These are phyloP conservation scores for Cossypha caffra DNA, from an alignment of 2,797 vertebrate species.

Conservation along the genomic window DNA sequence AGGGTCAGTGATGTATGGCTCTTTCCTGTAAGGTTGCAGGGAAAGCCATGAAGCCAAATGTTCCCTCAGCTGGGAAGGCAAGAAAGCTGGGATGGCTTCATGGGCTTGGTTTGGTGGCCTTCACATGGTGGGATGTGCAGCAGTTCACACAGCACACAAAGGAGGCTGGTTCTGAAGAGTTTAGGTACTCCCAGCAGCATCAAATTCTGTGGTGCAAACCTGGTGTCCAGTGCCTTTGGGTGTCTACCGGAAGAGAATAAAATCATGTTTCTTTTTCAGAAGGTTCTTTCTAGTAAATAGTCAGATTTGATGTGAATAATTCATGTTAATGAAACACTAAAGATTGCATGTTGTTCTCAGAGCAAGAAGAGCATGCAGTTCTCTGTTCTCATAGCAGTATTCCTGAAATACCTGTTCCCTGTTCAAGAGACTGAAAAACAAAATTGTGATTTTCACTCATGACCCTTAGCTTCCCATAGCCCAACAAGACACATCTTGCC, in stretches of 20 bases:
- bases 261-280: not conserved
- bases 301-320: not conserved
- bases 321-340: not conserved
- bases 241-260: not conserved
- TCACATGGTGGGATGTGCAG: not conserved
- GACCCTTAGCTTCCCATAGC: not conserved
- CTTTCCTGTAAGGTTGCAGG: not conserved
- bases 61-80: not conserved
- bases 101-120: not conserved
- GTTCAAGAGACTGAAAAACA: not conserved
- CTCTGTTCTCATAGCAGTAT: not conserved
- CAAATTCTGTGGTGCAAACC: accelerated
- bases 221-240: not conserved
- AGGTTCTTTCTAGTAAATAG: not conserved
- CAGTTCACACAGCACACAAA: not conserved
- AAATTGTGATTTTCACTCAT: not conserved
- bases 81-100: not conserved
- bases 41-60: not conserved
- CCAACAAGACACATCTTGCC: not conserved
- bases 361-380: not conserved
- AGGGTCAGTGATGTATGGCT: not conserved
- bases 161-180: not conserved
- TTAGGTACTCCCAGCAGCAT: not conserved
- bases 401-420: not conserved
- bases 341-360: not conserved